A percentile compares a stretch with the other conserved stretches of the same genome.
phyloP scores from a whole-genome alignment of 1,140 invertebrate species.

The Drosophila chauvacae region DNA sequence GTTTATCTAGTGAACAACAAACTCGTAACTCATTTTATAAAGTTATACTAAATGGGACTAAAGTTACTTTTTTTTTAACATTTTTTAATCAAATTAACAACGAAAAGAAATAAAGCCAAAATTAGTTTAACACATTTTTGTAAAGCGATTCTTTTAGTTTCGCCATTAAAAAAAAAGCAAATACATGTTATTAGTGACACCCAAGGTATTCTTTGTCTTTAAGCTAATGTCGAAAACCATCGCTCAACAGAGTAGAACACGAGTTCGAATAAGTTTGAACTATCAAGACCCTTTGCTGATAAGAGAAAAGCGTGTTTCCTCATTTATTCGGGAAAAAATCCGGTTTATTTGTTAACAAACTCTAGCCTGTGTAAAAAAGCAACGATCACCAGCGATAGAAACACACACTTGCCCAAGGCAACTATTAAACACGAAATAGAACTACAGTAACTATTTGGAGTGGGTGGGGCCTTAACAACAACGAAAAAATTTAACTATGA shows the following conservation, averaged over 20 bases:
- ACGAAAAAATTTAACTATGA: constrained; percentile 64
- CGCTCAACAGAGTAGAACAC: not conserved
- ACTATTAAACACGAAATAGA: constrained; percentile 42
- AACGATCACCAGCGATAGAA: constrained; percentile 44
- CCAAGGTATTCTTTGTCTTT: not conserved
- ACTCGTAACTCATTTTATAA: too few species aligned
- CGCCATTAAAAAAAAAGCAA: too few species aligned
- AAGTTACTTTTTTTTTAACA: too few species aligned
- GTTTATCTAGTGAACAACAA: not conserved
- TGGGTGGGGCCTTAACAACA: constrained; percentile 43
- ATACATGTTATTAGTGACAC: not conserved
- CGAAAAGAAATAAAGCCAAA: not conserved
- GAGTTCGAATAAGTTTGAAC: not conserved
- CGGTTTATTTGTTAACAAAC: constrained; percentile 45
- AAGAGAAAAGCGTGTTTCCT: constrained; percentile 5
- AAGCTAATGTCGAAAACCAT: too few species aligned
- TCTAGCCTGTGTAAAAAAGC: constrained; percentile 49
- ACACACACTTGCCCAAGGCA: constrained; percentile 51
- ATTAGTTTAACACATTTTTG: not conserved
- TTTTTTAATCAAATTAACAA: too few species aligned
- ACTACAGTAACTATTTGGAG: constrained; percentile 52
- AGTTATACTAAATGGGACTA: too few species aligned
- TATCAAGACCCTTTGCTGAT: constrained; percentile 1
- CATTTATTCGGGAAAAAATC: constrained; percentile 17
- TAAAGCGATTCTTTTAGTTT: not conserved